A percentile compares a stretch with the other conserved stretches of the same genome.
These are phyloP conservation scores for Umimayanthus kanabou DNA, from an alignment of 92 coral and sea anemone species.

Conservation along the genomic window DNA sequence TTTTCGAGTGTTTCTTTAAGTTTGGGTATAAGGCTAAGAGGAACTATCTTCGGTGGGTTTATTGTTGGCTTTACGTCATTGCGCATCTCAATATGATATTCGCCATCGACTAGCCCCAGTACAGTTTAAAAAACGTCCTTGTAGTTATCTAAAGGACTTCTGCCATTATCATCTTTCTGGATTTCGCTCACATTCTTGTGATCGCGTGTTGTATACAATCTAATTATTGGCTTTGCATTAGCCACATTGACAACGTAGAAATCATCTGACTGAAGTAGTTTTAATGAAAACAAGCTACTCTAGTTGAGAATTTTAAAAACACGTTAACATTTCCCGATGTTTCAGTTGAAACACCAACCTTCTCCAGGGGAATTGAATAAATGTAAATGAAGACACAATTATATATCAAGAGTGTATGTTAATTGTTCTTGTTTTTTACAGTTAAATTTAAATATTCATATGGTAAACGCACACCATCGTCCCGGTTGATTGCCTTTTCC, in stretches of 20 bases:
- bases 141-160: neutral
- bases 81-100: constrained; percentile 53
- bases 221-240: constrained; percentile 43
- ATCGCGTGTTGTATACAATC: constrained; percentile 45
- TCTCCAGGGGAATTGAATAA: too few species aligned
- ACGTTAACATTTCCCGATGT: too few species aligned
- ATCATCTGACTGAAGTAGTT: too few species aligned
- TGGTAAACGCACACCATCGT: too few species aligned
- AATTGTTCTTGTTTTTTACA: too few species aligned
- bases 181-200: neutral
- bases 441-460: too few species aligned
- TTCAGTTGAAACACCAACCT: too few species aligned
- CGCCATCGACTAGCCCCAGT: constrained; percentile 56
- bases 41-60: constrained; percentile 25
- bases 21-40: neutral
- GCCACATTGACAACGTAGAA: constrained; percentile 48
- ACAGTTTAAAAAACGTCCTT: constrained; percentile 55
- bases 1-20: neutral
- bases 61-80: constrained; percentile 45
- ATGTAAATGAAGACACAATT: too few species aligned
- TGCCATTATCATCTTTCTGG: neutral
- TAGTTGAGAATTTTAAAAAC: too few species aligned
- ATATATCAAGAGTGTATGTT: too few species aligned
- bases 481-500: too few species aligned
- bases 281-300: too few species aligned